A percentile compares a stretch with the other conserved stretches of the same genome.
Conservation (phyloP, 2,888 invertebrate species). For the Chymomyza procnemis region DNA sequence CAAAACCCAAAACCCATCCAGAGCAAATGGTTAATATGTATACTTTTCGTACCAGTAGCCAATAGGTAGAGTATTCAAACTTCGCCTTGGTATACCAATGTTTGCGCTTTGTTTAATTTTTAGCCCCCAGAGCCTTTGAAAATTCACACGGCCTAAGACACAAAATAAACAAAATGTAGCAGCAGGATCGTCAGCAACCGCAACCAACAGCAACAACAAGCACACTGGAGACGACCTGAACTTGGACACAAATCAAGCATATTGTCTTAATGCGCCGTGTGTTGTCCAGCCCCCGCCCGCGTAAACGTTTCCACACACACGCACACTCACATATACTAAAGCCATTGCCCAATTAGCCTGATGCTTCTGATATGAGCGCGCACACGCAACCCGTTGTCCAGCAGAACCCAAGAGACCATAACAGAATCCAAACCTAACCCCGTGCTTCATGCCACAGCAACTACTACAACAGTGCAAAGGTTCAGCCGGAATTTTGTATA, state of each 20-base stretch:
- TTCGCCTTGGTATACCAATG: not conserved
- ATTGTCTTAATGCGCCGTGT: slow-evolving; percentile 68
- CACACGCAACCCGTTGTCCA: slow-evolving; percentile 21
- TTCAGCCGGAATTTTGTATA: slow-evolving; percentile 27
- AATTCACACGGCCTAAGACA: slow-evolving; percentile 74
- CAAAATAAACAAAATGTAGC: slow-evolving; percentile 74
- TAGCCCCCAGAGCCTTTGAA: slow-evolving; percentile 73
- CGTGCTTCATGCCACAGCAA: not conserved
- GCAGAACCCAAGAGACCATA: slow-evolving; percentile 27
- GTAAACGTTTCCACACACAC: not conserved
- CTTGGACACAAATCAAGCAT: slow-evolving; percentile 44
- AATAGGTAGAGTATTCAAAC: not conserved
- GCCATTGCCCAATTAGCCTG: slow-evolving; percentile 76
- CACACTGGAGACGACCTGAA: not conserved
- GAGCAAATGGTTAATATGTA: too few relatives aligned
- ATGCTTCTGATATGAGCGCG: slow-evolving; percentile 78
- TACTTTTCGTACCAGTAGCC: too few relatives aligned
- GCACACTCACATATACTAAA: slow-evolving; percentile 29
- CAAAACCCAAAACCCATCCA: too few relatives aligned
- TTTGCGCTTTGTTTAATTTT: slow-evolving; percentile 27
- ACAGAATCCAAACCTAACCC: slow-evolving; percentile 16
- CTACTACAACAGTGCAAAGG: not conserved
- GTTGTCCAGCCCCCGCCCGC: slow-evolving; percentile 40
- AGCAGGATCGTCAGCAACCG: slow-evolving; percentile 37
- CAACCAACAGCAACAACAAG: not conserved